Base-by-base conservation (phyloP, 2,888 invertebrate species). In the Eristalis intricaria region DNA sequence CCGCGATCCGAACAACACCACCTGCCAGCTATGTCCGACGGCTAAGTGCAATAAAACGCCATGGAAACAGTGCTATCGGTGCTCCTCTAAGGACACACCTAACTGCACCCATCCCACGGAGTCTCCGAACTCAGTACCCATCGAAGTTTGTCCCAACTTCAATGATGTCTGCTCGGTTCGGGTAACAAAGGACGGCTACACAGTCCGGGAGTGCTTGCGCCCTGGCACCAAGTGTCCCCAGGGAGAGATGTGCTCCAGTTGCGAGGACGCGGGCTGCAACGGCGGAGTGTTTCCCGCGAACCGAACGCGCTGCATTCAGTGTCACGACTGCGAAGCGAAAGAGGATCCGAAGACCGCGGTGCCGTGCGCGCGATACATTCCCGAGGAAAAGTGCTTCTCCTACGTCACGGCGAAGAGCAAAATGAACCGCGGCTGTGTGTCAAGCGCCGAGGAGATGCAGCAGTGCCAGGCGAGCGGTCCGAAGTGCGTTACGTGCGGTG, bases 391-490 rank as follows among this genome's bases (percentile, higher is more conserved):
- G 32, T 90, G 90, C 69, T 89, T 88, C 64, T 65, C 84, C 26
- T 89, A 83, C 61, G 77, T 82, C 11, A 75, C 84, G 7, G 83
- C 71, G 7, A 85, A 75, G 29, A 83, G 83, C 26, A 79, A 58
- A 10, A 87, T 89, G 89, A 69, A 63, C 19, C 84, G 89, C n/a
- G 89, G 87, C 4, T 89, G 89, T 50, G 68, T 73, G 0, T 88
- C 89, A 15, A 50, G 78, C 15, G 11, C 11, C 60, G 50, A 22
- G 8, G 83, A 70, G 8, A 89, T 78, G 77, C 22, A 60, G 23
- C 22, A 75, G 3, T 89, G 89, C 56, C 19, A 63, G 29, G 4
- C 29, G 23, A 84, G 64, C 8, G 73, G 61, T n/a, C 84, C 80
- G 7, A 80, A 79, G 26, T 90, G 90, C 50, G 68, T 79, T 11